phyloP scores from a whole-genome alignment of 2,113 vertebrate species.

The Pedionomus torquatus region DNA sequence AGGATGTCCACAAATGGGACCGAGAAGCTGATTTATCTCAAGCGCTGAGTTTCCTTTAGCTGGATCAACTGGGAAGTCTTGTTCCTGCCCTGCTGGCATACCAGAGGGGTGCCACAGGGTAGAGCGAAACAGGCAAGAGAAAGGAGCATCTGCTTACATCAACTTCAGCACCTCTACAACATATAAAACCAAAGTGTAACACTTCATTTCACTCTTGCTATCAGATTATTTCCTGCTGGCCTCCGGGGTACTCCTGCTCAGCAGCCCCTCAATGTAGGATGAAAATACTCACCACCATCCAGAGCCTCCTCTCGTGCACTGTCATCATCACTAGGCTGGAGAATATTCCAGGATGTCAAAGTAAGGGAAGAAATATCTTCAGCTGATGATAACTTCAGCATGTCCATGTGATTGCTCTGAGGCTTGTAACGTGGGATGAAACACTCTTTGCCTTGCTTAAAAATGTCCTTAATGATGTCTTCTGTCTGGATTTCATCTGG shows the following conservation, averaged over 20 bases:
- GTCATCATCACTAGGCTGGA: constrained; percentile 83
- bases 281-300: constrained; percentile 75
- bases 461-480: constrained; percentile 86
- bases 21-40: background rate
- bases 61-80: background rate
- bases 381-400: constrained; percentile 82
- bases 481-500: constrained; percentile 88
- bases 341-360: constrained; percentile 91
- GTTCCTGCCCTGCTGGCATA: background rate
- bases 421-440: constrained; percentile 89
- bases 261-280: background rate
- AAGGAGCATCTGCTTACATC: background rate
- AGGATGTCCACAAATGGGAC: background rate
- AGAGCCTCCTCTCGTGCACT: constrained; percentile 85
- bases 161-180: background rate
- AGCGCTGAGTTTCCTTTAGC: background rate
- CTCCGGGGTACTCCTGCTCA: background rate
- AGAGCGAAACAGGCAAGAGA: background rate
- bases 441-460: constrained; percentile 85
- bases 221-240: background rate
- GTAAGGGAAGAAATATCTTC: constrained; percentile 85
- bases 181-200: background rate
- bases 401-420: constrained; percentile 90
- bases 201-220: background rate
- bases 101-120: background rate